Evolutionary conservation across 2,888 invertebrate genomes (phyloP).

Genomic region (Spisula subtruncata): DNA sequence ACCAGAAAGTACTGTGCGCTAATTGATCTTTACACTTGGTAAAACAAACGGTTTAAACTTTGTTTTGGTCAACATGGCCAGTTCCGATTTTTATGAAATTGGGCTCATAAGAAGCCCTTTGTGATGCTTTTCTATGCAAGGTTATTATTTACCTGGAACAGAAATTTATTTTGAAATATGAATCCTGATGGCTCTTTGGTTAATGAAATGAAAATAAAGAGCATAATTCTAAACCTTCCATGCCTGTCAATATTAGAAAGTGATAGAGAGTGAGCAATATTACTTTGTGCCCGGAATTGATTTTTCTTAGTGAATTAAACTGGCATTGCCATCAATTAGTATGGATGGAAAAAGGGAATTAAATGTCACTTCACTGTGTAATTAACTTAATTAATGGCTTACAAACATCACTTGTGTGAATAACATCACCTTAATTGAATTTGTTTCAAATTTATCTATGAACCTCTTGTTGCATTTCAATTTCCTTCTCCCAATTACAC

Average conservation of each 20-base stretch:
- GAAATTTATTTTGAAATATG: neutral
- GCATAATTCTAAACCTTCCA: neutral
- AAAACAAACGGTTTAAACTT: too few species aligned
- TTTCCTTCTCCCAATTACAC: too few species aligned
- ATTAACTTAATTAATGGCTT: conserved; percentile 3
- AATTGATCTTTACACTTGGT: too few species aligned
- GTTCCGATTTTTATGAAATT: too few species aligned
- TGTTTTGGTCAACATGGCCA: too few species aligned
- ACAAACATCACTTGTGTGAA: neutral
- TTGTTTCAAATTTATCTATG: neutral
- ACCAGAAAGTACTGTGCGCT: too few species aligned
- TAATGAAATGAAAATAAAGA: neutral
- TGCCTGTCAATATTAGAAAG: neutral
- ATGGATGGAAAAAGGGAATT: neutral
- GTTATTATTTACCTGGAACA: too few species aligned
- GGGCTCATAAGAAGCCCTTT: too few species aligned
- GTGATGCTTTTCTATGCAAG: too few species aligned
- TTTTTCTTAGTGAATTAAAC: neutral
- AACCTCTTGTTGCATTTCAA: too few species aligned
- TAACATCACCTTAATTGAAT: neutral
- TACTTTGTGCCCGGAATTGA: neutral
- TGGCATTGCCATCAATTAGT: neutral
- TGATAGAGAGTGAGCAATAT: too few species aligned
- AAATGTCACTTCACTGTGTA: conserved; percentile 10
- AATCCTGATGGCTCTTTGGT: neutral